Conservation (phyloP, 2,888 invertebrate genomes). For the Tholera decimalis region DNA sequence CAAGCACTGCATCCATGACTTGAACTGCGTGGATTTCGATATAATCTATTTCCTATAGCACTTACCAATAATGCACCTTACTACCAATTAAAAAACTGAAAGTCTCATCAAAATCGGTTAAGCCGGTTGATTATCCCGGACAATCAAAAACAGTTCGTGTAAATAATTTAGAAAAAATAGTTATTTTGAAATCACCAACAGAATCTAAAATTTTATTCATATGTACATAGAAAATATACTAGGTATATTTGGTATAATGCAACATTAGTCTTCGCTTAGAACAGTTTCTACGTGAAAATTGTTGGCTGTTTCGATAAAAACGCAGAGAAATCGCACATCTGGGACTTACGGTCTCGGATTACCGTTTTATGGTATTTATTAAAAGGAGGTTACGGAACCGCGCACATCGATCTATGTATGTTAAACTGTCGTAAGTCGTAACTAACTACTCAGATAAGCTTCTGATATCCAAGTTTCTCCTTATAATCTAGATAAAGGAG, state of each 20-base stretch:
- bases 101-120: too few species aligned
- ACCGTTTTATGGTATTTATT: slow-evolving; percentile 62
- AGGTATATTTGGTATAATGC: neutral
- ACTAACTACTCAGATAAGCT: slow-evolving; percentile 21
- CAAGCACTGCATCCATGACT: too few species aligned
- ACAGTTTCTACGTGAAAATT: slow-evolving; percentile 20
- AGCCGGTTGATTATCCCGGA: too few species aligned
- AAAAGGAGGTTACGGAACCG: slow-evolving; percentile 55
- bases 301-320: slow-evolving; percentile 27
- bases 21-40: too few species aligned
- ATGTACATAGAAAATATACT: too few species aligned
- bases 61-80: too few species aligned
- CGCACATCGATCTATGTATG: slow-evolving; percentile 44
- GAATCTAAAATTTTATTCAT: too few species aligned
- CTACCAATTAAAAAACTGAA: too few species aligned
- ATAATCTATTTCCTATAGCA: too few species aligned
- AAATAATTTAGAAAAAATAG: too few species aligned
- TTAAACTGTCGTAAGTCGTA: slow-evolving; percentile 48
- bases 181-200: too few species aligned
- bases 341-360: slow-evolving; percentile 53
- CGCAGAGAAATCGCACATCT: slow-evolving; percentile 49
- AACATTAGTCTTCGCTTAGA: neutral
- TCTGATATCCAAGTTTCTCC: slow-evolving; percentile 34
- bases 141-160: too few species aligned
- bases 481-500: slow-evolving; percentile 24